Conservation (phyloP, 2,797 vertebrate species). For the Tamandua tetradactyla region DNA sequence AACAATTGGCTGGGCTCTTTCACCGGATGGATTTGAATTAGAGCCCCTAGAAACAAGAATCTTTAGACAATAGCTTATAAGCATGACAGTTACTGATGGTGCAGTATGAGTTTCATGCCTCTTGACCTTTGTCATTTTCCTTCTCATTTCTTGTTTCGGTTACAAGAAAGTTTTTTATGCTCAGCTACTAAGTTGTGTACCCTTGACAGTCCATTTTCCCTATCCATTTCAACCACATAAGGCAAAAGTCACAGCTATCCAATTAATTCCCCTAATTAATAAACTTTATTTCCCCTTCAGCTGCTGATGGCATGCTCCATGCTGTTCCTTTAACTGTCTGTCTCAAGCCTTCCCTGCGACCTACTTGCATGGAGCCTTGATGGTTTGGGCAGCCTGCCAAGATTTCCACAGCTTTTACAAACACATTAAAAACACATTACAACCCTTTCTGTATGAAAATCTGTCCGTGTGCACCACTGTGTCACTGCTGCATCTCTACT, state of each 20-base stretch:
- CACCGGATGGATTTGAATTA: not conserved
- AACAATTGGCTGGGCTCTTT: not conserved
- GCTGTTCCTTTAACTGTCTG: not conserved
- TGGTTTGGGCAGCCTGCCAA: constrained; percentile 51
- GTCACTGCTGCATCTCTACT: not conserved
- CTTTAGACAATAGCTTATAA: not conserved
- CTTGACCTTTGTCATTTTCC: not conserved
- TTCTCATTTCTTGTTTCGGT: not conserved
- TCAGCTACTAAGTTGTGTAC: not conserved
- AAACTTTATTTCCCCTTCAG: constrained; percentile 43
- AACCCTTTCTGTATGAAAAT: constrained; percentile 41
- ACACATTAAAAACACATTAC: constrained; percentile 73
- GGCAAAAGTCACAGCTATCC: constrained; percentile 54
- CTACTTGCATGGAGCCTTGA: constrained; percentile 17
- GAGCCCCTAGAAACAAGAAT: not conserved
- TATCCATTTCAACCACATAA: constrained; percentile 39
- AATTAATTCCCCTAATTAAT: constrained; percentile 71
- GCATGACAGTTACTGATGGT: not conserved
- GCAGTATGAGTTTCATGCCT: not conserved
- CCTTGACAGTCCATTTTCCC: not conserved
- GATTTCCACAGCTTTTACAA: constrained; percentile 66
- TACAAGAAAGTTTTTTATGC: constrained; percentile 15
- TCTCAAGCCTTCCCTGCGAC: not conserved
- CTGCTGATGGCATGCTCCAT: not conserved
- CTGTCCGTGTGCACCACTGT: not conserved